Evolutionary conservation across 1,140 invertebrate genomes (phyloP).

Genomic region (Megathymus violae): DNA sequence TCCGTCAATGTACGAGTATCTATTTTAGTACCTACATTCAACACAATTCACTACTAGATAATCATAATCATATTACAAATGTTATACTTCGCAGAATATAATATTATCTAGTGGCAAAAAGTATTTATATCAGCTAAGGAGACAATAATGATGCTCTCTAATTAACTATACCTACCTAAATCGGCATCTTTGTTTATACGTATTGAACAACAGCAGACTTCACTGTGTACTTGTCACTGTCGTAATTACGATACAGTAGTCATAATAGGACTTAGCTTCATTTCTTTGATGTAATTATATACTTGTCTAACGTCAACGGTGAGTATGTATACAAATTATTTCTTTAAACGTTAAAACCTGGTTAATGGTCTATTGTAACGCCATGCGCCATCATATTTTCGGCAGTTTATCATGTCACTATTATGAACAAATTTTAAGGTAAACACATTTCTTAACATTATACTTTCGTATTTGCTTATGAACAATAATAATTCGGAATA

Average conservation of each 20-base stretch:
- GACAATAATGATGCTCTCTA: conserved; percentile 19
- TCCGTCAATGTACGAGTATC: conserved; percentile 34
- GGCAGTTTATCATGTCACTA: not conserved
- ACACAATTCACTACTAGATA: not conserved
- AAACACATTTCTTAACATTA: conserved; percentile 18
- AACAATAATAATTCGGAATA: conserved; percentile 48
- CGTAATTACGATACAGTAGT: conserved; percentile 18
- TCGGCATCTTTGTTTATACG: conserved; percentile 25
- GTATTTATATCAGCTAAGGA: conserved; percentile 18
- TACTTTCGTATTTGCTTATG: conserved; percentile 5
- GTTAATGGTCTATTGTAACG: conserved; percentile 36
- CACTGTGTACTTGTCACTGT: conserved; percentile 33
- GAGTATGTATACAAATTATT: not conserved
- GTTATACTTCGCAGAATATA: not conserved
- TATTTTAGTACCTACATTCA: conserved; percentile 31
- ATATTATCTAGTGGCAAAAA: not conserved
- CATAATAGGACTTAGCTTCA: not conserved
- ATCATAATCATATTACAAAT: conserved; percentile 9
- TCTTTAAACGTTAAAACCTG: not conserved
- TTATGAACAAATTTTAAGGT: not conserved
- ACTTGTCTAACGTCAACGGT: not conserved
- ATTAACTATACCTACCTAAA: conserved; percentile 5
- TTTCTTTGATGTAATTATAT: conserved; percentile 4
- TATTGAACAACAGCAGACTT: conserved; percentile 34
- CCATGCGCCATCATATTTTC: conserved; percentile 60